Evolutionary conservation across 2,113 vertebrate species (phyloP), one percentile per base, ranked within the genome.

Genomic region (Limnothrissa miodon): DNA sequence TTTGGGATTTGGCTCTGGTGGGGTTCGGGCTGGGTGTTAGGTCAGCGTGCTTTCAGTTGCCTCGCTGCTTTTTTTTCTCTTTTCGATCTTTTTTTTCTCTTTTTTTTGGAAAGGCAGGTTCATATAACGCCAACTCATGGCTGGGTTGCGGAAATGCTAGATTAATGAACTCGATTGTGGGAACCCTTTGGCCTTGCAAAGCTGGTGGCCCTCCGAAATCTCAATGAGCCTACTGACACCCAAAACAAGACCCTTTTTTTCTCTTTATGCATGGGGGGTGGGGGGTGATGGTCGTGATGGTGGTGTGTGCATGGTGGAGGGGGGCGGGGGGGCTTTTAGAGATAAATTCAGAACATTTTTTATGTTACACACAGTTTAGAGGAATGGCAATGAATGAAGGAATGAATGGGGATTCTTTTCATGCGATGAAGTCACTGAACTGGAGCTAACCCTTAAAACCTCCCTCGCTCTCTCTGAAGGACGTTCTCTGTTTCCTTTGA

Each of bases 91-190:
- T 29, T 45, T 83, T 74, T 74, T 33, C 5, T 56, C 5, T 56
- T 29, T n/a, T 29, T 39, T 81, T 83, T 39, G 84, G 80, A 87
- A 87, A 89, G 87, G 87, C 87, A 91, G 89, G 88, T 88, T 92
- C 88, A 90, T 83, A 89, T 90, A 89, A 90, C 90, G 78, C 87
- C 86, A 90, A 87, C 88, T 91, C 89, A 86, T 83, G 85, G 83
- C 83, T 86, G 85, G 83, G 83, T 84, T 82, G 82, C 85, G 85
- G 87, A 88, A 91, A 88, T 87, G 87, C 85, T 83, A 87, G 89
- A 88, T 88, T 90, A 89, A 89, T 87, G 87, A 88, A 89, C 84
- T 83, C 80, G 88, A 89, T 88, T 93, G 90, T 90, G 88, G 85
- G 86, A 88, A 89, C 85, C 84, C 82, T 85, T 90, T 86, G 87